phyloP scores from a whole-genome alignment of 2,113 vertebrate genomes.

The Cromileptes altivelis region DNA sequence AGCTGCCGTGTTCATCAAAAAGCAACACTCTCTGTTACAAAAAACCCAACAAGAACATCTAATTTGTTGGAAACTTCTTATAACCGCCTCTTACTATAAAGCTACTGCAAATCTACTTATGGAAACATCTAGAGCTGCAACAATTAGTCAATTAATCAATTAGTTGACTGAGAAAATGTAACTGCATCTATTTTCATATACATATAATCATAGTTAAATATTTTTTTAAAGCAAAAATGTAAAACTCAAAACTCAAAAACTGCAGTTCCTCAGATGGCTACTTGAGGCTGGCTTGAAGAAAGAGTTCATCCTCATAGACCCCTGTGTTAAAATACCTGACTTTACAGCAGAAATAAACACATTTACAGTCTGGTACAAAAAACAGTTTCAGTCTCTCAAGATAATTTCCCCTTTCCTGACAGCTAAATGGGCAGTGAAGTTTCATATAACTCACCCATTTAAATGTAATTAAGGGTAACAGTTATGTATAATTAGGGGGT shows the following conservation, averaged over 20 bases:
- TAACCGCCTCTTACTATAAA: background rate
- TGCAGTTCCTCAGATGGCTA: too few relatives aligned
- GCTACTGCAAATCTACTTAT: background rate
- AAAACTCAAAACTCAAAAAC: background rate
- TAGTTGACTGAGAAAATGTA: background rate
- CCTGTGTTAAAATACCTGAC: too few relatives aligned
- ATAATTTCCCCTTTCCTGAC: too few relatives aligned
- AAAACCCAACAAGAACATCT: background rate
- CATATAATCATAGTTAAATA: background rate
- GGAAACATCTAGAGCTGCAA: background rate
- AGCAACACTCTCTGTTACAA: background rate
- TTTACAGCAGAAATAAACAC: too few relatives aligned
- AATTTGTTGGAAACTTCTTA: background rate
- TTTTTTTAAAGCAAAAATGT: background rate
- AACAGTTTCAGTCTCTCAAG: too few relatives aligned
- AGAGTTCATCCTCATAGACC: too few relatives aligned
- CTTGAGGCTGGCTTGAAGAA: too few relatives aligned
- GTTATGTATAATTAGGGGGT: too few relatives aligned
- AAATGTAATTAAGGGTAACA: too few relatives aligned
- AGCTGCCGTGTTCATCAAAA: background rate
- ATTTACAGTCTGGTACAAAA: too few relatives aligned
- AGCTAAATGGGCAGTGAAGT: too few relatives aligned
- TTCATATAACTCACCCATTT: too few relatives aligned
- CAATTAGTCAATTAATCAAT: background rate
- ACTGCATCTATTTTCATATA: background rate